These are phyloP conservation scores for Cladopsammia gracilis DNA, from an alignment of 64 coral and sea anemone genomes.

Conservation along the genomic window DNA sequence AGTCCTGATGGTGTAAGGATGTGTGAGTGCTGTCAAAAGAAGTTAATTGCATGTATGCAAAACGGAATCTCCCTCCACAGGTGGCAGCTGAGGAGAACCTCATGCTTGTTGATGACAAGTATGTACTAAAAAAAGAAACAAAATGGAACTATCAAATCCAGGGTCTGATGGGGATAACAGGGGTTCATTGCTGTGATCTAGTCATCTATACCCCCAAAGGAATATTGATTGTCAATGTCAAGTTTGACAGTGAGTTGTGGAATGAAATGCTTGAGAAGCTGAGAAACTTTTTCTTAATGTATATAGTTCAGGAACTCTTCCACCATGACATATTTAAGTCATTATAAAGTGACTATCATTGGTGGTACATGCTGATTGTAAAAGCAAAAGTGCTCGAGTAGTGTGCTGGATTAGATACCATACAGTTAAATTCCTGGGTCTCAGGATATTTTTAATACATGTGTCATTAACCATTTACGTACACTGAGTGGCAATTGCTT, in stretches of 20 bases:
- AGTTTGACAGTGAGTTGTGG: slow-evolving; percentile 30
- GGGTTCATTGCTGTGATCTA: background rate
- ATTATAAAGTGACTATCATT: slow-evolving; percentile 8
- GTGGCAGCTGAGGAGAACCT: too few relatives aligned
- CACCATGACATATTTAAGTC: slow-evolving; percentile 33
- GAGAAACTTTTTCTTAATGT: background rate
- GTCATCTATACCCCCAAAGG: slow-evolving; percentile 33
- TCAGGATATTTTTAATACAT: too few relatives aligned
- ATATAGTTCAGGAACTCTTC: slow-evolving; percentile 1
- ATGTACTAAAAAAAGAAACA: background rate
- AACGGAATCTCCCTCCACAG: too few relatives aligned
- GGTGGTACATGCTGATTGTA: background rate
- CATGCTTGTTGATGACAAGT: too few relatives aligned
- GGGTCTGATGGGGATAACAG: background rate
- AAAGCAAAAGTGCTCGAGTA: background rate
- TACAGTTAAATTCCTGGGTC: too few relatives aligned
- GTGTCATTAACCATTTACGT: too few relatives aligned
- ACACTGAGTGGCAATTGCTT: too few relatives aligned
- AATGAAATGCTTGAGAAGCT: slow-evolving; percentile 22
- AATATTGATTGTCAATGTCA: background rate
- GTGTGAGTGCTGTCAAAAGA: slow-evolving; percentile 46
- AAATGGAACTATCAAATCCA: slow-evolving; percentile 32
- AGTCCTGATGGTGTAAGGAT: slow-evolving; percentile 40
- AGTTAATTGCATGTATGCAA: too few relatives aligned
- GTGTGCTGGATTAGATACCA: too few relatives aligned